Percentiles rank a stretch among this genome's conserved stretches.
These are phyloP conservation scores for Anastrepha ludens DNA, from an alignment of 1,140 invertebrate species.

Conservation along the genomic window DNA sequence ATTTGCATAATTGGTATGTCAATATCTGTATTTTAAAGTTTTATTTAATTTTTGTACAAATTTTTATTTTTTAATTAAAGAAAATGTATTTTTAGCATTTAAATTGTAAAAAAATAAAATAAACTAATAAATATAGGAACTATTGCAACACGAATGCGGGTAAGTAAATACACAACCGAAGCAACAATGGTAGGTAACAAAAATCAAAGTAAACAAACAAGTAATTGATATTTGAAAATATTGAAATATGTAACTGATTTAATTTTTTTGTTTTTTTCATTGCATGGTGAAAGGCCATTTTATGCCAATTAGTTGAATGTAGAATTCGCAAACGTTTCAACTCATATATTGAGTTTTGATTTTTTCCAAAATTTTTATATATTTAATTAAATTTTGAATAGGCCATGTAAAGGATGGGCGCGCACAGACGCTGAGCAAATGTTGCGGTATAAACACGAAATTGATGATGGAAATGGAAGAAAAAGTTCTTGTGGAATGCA, in stretches of 20 bases:
- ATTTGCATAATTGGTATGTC: conserved; percentile 8
- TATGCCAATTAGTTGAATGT: conserved; percentile 49
- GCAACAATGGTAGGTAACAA: conserved; percentile 2
- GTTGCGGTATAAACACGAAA: conserved; percentile 24
- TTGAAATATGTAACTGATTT: conserved; percentile 17
- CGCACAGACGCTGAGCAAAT: not conserved
- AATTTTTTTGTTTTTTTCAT: conserved; percentile 19
- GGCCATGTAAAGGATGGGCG: not conserved
- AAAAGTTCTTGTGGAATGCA: not conserved
- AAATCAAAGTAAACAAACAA: not conserved
- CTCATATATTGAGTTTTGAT: not conserved
- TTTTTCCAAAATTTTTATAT: not conserved
- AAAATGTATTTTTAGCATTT: conserved; percentile 22
- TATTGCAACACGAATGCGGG: conserved; percentile 17
- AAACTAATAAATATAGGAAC: conserved; percentile 53
- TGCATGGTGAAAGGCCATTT: conserved; percentile 53
- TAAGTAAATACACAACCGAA: conserved; percentile 4
- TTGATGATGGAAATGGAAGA: not conserved
- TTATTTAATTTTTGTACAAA: conserved; percentile 53
- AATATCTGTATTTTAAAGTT: conserved; percentile 51
- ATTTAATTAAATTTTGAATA: conserved; percentile 32
- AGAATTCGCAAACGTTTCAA: conserved; percentile 6
- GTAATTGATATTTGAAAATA: conserved; percentile 31
- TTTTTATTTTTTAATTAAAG: conserved; percentile 29
- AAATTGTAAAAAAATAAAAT: conserved; percentile 16